Base-by-base conservation (phyloP, 2,113 vertebrate genomes). In the Bucco capensis region DNA sequence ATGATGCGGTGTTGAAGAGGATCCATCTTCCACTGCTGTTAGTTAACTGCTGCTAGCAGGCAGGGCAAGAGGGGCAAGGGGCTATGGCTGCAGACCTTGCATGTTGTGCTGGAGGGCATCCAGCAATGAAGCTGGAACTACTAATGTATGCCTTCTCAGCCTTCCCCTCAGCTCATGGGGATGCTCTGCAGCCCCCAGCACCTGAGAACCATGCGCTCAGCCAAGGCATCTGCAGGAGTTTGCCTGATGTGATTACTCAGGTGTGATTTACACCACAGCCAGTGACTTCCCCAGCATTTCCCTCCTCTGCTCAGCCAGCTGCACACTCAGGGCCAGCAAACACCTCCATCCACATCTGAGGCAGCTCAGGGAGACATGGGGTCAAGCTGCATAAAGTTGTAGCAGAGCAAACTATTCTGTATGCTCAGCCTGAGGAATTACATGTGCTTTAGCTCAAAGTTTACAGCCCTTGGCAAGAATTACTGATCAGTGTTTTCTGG, bases 401-500 rank as follows among this genome's bases (percentile, higher is more conserved):
- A 0, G 30, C 28, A 42, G 40, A 42, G 40, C n/a, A n/a, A n/a
- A n/a, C n/a, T n/a, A n/a, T n/a, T n/a, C n/a, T n/a, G n/a, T n/a
- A n/a, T n/a, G 1, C 35, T 35, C 33, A 19, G 85, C 30, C 50
- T 4, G 0, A 53, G 46, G 70, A 71, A 30, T 66, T 61, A 37
- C n/a, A 33, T 1, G 16, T 31, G 64, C 46, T 50, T 54, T 24
- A 85, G 46, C 64, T 50, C 76, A 23, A 37, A 60, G 86, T 58
- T 76, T 44, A 85, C 17, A 54, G 77, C 66, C 49, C 44, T 54
- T 12, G 1, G 35, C 72, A 31, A 27, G 22, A 57, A 62, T 18
- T 15, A 54, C 31, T 0, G 0, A 51, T 12, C 37, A 35, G 35
- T 0, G 0, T 35, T 78, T 25, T 44, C 49, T 46, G 31, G 27